These are phyloP conservation scores for Onchidella celtica DNA, from an alignment of 2,888 invertebrate species.

Conservation along the genomic window DNA sequence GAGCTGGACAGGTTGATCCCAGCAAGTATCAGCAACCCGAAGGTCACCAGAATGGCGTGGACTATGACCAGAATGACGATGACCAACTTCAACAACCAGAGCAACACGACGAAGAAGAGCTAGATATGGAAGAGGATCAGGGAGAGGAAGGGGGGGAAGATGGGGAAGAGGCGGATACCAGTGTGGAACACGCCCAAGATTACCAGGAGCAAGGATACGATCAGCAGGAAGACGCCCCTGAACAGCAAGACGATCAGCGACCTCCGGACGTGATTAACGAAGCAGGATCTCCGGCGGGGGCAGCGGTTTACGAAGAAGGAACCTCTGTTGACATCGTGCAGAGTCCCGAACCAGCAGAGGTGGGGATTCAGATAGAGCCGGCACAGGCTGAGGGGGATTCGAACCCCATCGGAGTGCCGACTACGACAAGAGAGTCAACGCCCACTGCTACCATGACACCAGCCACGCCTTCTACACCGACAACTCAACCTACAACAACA, in stretches of 20 bases:
- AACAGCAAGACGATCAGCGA: not conserved
- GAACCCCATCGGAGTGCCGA: not conserved
- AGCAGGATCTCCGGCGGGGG: not conserved
- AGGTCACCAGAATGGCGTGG: not conserved
- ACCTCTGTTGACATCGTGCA: not conserved
- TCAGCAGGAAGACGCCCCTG: not conserved
- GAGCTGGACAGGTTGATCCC: not conserved
- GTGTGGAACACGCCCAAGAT: not conserved
- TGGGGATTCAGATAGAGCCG: not conserved
- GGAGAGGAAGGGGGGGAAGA: constrained; percentile 17
- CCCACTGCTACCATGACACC: not conserved
- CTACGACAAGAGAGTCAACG: not conserved
- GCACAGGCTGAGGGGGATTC: not conserved
- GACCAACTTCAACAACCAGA: not conserved
- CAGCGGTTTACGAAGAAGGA: not conserved
- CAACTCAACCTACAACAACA: not conserved
- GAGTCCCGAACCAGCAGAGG: not conserved
- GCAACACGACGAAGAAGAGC: constrained; percentile 5
- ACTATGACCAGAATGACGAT: constrained; percentile 1
- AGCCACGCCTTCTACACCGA: not conserved
- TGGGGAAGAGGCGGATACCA: not conserved
- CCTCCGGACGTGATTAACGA: not conserved
- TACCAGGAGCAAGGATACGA: constrained; percentile 15
- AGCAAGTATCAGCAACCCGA: not conserved
- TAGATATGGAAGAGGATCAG: constrained; percentile 20